Evolutionary conservation across 1,140 invertebrate genomes (phyloP).

Genomic region (Caenorhabditis elegans): DNA sequence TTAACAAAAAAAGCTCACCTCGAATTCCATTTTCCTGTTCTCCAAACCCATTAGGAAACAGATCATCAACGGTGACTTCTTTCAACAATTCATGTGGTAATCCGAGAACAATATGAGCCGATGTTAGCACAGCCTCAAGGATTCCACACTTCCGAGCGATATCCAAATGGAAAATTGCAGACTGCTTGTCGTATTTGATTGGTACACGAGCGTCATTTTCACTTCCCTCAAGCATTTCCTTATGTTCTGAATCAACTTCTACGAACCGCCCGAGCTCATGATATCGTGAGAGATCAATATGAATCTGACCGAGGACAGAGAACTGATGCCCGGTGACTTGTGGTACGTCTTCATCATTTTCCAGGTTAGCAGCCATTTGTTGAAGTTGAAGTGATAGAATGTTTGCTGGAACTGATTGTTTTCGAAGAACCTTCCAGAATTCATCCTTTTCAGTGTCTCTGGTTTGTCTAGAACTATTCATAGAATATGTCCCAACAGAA

Average conservation of each 20-base stretch:
- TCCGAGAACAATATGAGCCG: conserved; percentile 67
- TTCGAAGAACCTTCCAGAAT: conserved; percentile 64
- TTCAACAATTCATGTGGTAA: conserved; percentile 70
- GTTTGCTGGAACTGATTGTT: conserved; percentile 58
- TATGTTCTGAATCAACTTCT: conserved; percentile 55
- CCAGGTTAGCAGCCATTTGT: conserved; percentile 43
- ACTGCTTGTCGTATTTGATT: conserved; percentile 69
- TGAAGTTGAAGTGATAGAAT: conserved; percentile 64
- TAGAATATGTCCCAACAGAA: conserved; percentile 50
- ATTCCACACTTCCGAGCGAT: conserved; percentile 71
- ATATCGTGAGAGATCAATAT: conserved; percentile 72
- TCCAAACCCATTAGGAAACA: conserved; percentile 29
- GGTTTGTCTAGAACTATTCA: conserved; percentile 68
- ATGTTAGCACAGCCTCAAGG: conserved; percentile 70
- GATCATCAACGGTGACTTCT: conserved; percentile 57
- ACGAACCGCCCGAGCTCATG: conserved; percentile 71
- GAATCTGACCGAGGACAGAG: conserved; percentile 67
- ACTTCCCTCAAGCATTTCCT: conserved; percentile 23
- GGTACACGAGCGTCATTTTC: conserved; percentile 15
- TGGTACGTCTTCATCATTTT: conserved; percentile 53
- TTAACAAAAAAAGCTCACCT: too few relatives aligned
- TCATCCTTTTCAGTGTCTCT: conserved; percentile 67
- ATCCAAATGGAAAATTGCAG: conserved; percentile 71
- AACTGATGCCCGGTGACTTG: background rate
- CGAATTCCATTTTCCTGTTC: conserved; percentile 30